Conservation (phyloP, 1,140 invertebrate genomes). For the Calosoma granatense region DNA sequence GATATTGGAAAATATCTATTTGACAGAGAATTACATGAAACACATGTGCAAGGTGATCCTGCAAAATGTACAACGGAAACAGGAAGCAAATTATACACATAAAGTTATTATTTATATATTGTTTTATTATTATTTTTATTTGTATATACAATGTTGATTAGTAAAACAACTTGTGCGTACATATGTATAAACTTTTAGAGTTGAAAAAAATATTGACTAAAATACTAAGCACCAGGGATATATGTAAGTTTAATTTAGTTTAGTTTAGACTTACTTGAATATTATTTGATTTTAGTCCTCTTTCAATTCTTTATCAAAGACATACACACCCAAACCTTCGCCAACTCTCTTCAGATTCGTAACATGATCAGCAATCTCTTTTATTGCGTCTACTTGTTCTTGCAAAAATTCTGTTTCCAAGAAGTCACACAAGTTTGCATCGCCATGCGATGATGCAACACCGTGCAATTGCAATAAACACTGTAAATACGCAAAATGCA, state of each 20-base stretch:
- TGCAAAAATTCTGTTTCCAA: conserved; percentile 60
- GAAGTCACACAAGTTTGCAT: conserved; percentile 62
- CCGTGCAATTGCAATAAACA: conserved; percentile 56
- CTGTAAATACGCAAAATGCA: conserved; percentile 32
- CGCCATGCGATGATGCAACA: conserved; percentile 50
- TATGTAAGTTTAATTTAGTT: neutral
- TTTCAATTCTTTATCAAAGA: conserved; percentile 58
- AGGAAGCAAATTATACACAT: neutral
- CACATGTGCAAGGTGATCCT: neutral
- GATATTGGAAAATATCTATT: conserved; percentile 24
- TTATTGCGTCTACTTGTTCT: conserved; percentile 69
- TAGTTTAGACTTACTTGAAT: neutral
- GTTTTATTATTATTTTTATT: neutral
- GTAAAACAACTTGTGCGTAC: neutral
- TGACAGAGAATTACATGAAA: conserved; percentile 19
- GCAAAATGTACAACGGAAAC: neutral
- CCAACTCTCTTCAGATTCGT: conserved; percentile 61
- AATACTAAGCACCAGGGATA: neutral
- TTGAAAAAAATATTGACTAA: conserved; percentile 3
- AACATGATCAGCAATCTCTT: conserved; percentile 58
- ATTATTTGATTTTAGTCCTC: no score
- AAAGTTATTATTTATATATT: neutral
- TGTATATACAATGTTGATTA: neutral
- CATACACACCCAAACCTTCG: conserved; percentile 58
- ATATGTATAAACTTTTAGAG: neutral